Evolutionary conservation across 2,888 invertebrate genomes (phyloP).

Genomic region (Chloromyia formosa): DNA sequence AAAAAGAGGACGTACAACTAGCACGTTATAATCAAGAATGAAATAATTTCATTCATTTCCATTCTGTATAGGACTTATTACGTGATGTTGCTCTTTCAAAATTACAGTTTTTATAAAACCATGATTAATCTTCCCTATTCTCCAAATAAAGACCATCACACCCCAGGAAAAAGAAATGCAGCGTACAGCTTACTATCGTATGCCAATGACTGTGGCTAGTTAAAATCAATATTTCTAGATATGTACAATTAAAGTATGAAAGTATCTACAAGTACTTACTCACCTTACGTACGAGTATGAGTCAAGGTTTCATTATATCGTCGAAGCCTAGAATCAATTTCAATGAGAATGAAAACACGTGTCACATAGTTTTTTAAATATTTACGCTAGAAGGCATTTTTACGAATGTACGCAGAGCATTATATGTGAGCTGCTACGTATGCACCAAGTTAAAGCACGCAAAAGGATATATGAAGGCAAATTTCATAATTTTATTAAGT

Average conservation of each 20-base stretch:
- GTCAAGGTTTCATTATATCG: conserved; percentile 16
- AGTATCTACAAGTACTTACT: not conserved
- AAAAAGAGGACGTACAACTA: no score
- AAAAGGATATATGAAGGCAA: no score
- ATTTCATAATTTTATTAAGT: no score
- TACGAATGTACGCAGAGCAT: no score
- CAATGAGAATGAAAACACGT: conserved; percentile 33
- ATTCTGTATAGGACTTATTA: not conserved
- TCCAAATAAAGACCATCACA: not conserved
- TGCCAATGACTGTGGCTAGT: not conserved
- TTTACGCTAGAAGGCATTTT: conserved; percentile 2
- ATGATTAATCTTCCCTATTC: not conserved
- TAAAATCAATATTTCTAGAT: not conserved
- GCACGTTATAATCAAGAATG: no score
- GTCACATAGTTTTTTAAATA: conserved; percentile 29
- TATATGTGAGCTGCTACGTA: no score
- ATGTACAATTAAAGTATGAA: not conserved
- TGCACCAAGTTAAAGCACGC: no score
- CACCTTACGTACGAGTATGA: not conserved
- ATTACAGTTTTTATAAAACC: conserved; percentile 8
- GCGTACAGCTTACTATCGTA: no score
- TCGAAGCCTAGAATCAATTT: conserved; percentile 17
- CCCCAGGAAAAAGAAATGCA: not conserved
- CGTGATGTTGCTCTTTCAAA: conserved; percentile 17
- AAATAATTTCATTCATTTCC: no score